Evolutionary conservation across 2,888 invertebrate species (phyloP).

Genomic region (Panopea generosa): DNA sequence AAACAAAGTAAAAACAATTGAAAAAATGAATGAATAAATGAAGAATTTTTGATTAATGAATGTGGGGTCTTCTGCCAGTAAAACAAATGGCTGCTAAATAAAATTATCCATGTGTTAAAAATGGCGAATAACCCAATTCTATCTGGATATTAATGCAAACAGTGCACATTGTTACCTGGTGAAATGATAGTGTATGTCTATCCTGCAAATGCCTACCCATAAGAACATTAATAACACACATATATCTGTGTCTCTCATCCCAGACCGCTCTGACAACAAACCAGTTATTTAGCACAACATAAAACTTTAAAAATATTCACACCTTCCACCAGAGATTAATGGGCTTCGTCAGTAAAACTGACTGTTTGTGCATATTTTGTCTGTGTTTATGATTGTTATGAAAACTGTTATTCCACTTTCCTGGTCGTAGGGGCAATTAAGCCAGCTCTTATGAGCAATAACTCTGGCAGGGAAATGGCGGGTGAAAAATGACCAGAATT

Average conservation of each 20-base stretch:
- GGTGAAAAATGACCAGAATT: conserved; percentile 58
- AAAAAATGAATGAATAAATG: too few species aligned
- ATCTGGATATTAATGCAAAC: too few species aligned
- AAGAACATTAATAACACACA: neutral
- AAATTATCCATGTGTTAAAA: too few species aligned
- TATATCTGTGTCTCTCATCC: neutral
- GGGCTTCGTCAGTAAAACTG: conserved; percentile 26
- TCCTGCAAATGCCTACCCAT: too few species aligned
- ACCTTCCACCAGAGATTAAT: conserved; percentile 38
- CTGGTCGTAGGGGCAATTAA: conserved; percentile 23
- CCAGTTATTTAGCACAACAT: conserved; percentile 35
- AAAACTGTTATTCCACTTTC: conserved; percentile 64
- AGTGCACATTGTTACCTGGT: too few species aligned
- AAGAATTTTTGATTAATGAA: too few species aligned
- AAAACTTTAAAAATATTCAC: conserved; percentile 17
- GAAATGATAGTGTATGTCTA: too few species aligned
- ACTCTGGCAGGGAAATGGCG: conserved; percentile 47
- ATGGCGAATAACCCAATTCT: too few species aligned
- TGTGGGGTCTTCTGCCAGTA: too few species aligned
- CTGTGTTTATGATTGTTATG: conserved; percentile 63
- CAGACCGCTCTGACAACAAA: conserved; percentile 14
- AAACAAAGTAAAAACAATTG: too few species aligned
- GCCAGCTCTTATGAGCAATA: conserved; percentile 32
- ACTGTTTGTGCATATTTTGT: conserved; percentile 54
- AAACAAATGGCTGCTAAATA: too few species aligned